Evolutionary conservation across 1,140 invertebrate species (phyloP).

Genomic region (Drosophila tropicalis): DNA sequence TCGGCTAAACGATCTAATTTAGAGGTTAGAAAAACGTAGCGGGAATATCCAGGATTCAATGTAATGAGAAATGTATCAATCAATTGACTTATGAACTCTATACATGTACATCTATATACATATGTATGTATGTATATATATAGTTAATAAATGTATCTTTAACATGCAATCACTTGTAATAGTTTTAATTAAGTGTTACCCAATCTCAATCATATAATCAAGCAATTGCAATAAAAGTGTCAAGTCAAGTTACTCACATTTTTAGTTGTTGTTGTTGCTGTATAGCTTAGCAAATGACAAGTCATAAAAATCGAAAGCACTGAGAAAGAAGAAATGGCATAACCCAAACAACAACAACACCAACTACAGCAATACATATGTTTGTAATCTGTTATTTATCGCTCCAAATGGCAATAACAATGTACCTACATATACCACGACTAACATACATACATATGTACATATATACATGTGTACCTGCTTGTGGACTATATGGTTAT

Average conservation of each 20-base stretch:
- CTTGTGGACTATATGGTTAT: constrained; percentile 18
- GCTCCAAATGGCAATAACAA: constrained; percentile 32
- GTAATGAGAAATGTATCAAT: no score
- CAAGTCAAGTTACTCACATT: constrained; percentile 9
- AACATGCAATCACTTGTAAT: constrained; percentile 38
- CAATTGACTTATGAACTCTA: no score
- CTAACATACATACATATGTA: neutral
- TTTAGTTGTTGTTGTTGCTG: constrained; percentile 3
- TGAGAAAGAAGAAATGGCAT: constrained; percentile 1
- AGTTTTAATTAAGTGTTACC: constrained; percentile 58
- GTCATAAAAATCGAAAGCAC: constrained; percentile 57
- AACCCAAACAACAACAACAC: constrained; percentile 29
- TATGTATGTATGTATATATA: constrained; percentile 15
- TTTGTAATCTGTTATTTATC: constrained; percentile 40
- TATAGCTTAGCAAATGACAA: constrained; percentile 37
- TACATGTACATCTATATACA: neutral
- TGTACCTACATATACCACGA: constrained; percentile 7
- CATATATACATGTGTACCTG: no score
- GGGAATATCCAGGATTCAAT: no score
- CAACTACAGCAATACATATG: no score
- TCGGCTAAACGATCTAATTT: no score
- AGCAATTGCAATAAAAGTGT: constrained; percentile 31
- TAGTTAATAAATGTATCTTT: neutral
- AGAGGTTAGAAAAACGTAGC: no score
- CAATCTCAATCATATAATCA: constrained; percentile 48